These are phyloP conservation scores for Aporophyla lueneburgensis DNA, from an alignment of 2,888 invertebrate genomes.

Conservation along the genomic window DNA sequence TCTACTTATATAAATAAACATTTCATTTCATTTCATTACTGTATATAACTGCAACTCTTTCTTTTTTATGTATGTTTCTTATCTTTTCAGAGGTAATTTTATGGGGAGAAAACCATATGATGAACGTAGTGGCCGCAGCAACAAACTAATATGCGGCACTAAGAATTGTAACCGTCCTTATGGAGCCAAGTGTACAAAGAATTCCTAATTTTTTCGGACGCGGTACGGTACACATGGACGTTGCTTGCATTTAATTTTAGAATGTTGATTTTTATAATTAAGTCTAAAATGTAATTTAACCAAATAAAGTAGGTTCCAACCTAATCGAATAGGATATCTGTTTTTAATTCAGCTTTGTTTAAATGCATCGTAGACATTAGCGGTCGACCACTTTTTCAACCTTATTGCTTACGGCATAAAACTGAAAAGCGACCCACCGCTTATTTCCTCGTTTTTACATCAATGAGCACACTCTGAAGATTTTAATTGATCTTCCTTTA, in stretches of 20 bases:
- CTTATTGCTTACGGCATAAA: too few species aligned
- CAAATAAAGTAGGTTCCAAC: constrained; percentile 3
- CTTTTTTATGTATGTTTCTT: constrained; percentile 5
- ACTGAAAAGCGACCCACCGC: too few species aligned
- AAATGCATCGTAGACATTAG: too few species aligned
- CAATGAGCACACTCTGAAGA: neutral
- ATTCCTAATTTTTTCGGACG: neutral
- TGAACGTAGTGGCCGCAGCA: constrained; percentile 54
- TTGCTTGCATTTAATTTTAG: neutral
- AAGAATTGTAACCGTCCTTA: constrained; percentile 73
- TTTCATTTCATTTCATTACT: too few species aligned
- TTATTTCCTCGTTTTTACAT: neutral
- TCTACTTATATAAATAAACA: too few species aligned
- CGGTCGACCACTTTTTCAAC: too few species aligned
- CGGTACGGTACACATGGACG: neutral
- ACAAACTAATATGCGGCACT: constrained; percentile 70
- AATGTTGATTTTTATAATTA: constrained; percentile 6
- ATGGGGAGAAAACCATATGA: constrained; percentile 76
- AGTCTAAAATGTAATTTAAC: constrained; percentile 7
- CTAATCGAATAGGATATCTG: neutral
- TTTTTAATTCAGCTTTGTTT: constrained; percentile 9
- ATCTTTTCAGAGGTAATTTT: constrained; percentile 79
- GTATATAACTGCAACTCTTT: neutral
- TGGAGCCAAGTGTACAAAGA: constrained; percentile 69
- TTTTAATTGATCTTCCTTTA: neutral